Evolutionary conservation across 2,888 invertebrate genomes (phyloP), one percentile per base, ranked within the genome.

Genomic region (Drosophila affinis): DNA sequence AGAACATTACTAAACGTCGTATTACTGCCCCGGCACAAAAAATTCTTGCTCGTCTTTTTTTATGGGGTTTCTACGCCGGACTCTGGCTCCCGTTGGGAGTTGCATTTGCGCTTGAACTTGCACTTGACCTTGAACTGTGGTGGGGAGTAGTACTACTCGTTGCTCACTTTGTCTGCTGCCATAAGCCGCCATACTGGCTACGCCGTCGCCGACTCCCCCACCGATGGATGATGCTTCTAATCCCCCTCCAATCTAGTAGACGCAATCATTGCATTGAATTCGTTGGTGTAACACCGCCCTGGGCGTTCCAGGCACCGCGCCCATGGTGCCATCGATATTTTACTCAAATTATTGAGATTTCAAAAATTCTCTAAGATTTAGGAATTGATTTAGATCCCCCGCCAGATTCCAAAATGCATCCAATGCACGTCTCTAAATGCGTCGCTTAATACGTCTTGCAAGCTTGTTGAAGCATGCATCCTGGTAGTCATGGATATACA

Each of bases 381-480:
- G 4, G 24, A 24, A 24, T 65, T 55, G 55, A 45, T 21, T 12
- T 10, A 52, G 54, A 44, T 67, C 56, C 72, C 64, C 59, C 60
- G 63, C 53, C 59, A 73, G 68, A 65, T 74, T 77, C 82, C 34
- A 39, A 12, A 32, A 12, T 34, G 34, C 34, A 39, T 39, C 14
- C 34, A 2, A 39, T 34, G 34, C 12, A 14, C 34, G 68, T 77
- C 65, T 72, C 65, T 73, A 75, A 75, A 76, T 74, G 85, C 78
- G 81, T 79, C 85, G 76, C 76, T 67, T 84, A 64, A 88, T 86
- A 74, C 93, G 96, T 95, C 98, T 96, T 94, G 99, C 99, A 84
- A 99, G 94, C 94, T 99, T 99, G 93, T 99, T 99, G 91, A 99
- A 98, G 93, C 99, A 99, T 3, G 99, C 99, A 90, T 99, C 99